A percentile compares a stretch with the other conserved stretches of the same genome.
These are phyloP conservation scores for Malurus leucopterus DNA, from an alignment of 2,797 vertebrate species.

Conservation along the genomic window DNA sequence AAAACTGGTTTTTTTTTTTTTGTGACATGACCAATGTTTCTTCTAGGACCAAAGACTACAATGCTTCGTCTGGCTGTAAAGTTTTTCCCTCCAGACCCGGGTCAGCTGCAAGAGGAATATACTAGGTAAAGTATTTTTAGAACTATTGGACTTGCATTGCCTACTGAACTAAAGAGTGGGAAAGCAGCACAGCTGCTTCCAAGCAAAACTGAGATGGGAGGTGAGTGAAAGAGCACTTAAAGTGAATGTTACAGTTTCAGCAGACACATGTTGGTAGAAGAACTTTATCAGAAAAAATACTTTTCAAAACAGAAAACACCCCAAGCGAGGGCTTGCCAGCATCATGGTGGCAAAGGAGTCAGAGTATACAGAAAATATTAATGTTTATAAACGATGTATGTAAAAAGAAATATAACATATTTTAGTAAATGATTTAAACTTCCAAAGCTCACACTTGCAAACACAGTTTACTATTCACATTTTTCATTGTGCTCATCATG, in stretches of 20 bases:
- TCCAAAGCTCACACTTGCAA: background rate
- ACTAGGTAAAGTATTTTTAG: conserved; percentile 77
- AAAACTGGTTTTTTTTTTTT: background rate
- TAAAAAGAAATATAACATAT: background rate
- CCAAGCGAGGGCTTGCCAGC: background rate
- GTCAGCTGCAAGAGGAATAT: conserved; percentile 93
- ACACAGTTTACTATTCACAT: accelerated
- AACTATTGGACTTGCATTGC: background rate
- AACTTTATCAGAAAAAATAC: background rate
- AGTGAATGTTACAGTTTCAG: background rate
- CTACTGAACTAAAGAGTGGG: background rate
- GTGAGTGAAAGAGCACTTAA: background rate
- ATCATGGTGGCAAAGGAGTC: background rate
- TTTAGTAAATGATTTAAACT: background rate
- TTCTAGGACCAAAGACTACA: conserved; percentile 85
- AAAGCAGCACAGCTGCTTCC: background rate
- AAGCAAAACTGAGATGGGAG: background rate
- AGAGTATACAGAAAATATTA: background rate
- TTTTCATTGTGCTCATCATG: background rate
- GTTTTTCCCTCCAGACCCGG: conserved; percentile 97
- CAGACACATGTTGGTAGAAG: background rate
- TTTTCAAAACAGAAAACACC: background rate
- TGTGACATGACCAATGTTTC: background rate
- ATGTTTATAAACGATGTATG: background rate
- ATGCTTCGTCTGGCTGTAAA: conserved; percentile 91